Evolutionary conservation across 1,140 invertebrate genomes (phyloP), one percentile per base, ranked within the genome.

Genomic region (Paraescarpia echinospica): DNA sequence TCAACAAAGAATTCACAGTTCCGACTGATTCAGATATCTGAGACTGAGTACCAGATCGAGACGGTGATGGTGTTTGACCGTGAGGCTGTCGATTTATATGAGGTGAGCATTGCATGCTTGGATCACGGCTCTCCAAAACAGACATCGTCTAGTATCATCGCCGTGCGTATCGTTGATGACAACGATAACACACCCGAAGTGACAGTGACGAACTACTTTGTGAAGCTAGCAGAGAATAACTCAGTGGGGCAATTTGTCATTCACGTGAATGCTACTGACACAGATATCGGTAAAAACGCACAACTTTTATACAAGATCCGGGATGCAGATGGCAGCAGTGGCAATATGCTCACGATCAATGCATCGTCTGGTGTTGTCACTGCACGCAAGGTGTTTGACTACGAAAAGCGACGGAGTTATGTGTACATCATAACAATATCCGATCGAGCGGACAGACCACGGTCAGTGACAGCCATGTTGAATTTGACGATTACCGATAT

Each of bases 221-320:
- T 92, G 18, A 92, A 90, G 33, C 92, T 95, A 6, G 93, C 90
- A 18, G 95, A 95, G 92, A 95, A 95, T 92, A 94, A 94, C 89
- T 92, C 93, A 35, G 34, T 92, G 27, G 93, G 93, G n/a, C 93
- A 92, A 34, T 92, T 94, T 33, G 93, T 95, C 1, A 77, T 94
- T 0, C 93, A 94, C 88, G 94, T 96, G 0, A 93, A 91, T 14
- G 95, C 95, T 5, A 94, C 93, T 22, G 95, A 96, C 93, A 35
- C 90, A 33, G 95, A 95, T 59, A 93, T 94, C 18, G 94, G 93
- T 8, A 35, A 77, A 27, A 95, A 95, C 94, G 94, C 92, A 0
- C 92, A 59, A 33, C 88, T 93, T 5, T 92, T 89, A 33, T 95
- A 94, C 92, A 90, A 93, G 9, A 94, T 96, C 92, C 90, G 94